A percentile compares a stretch with the other conserved stretches of the same genome.
These are phyloP conservation scores for Macrotus californicus DNA, from an alignment of 2,113 vertebrate species.

Conservation along the genomic window DNA sequence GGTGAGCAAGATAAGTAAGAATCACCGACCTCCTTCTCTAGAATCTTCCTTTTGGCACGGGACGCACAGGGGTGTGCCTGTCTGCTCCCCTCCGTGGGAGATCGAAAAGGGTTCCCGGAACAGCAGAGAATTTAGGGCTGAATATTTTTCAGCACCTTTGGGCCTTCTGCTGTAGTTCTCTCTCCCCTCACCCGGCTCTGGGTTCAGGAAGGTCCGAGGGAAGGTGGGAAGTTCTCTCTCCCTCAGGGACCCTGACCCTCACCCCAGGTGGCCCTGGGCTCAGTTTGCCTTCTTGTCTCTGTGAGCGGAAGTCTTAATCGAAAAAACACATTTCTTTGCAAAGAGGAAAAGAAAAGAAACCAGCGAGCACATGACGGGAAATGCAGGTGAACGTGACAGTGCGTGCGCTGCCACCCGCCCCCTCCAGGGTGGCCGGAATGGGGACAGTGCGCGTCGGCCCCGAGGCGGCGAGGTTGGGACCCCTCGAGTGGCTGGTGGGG, in stretches of 20 bases:
- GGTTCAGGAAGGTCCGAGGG: background rate
- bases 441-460: rapidly evolving
- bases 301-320: background rate
- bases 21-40: background rate
- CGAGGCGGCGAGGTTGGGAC: rapidly evolving
- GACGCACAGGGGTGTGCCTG: background rate
- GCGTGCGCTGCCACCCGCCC: rapidly evolving
- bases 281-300: background rate
- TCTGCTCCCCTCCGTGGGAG: rapidly evolving
- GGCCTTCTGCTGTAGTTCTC: background rate
- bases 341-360: background rate
- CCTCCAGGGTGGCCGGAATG: rapidly evolving
- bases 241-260: background rate
- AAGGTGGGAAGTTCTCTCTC: background rate
- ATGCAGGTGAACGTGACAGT: rapidly evolving
- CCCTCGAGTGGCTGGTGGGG: rapidly evolving
- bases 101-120: no score
- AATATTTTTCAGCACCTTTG: background rate
- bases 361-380: rapidly evolving
- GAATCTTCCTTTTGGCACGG: conserved; percentile 10
- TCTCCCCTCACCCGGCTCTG: background rate
- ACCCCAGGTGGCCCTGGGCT: background rate
- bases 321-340: background rate
- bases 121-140: background rate
- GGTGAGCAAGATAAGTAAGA: conserved; percentile 49